Conservation (phyloP, 2,113 vertebrate species). For the Lepus europaeus region DNA sequence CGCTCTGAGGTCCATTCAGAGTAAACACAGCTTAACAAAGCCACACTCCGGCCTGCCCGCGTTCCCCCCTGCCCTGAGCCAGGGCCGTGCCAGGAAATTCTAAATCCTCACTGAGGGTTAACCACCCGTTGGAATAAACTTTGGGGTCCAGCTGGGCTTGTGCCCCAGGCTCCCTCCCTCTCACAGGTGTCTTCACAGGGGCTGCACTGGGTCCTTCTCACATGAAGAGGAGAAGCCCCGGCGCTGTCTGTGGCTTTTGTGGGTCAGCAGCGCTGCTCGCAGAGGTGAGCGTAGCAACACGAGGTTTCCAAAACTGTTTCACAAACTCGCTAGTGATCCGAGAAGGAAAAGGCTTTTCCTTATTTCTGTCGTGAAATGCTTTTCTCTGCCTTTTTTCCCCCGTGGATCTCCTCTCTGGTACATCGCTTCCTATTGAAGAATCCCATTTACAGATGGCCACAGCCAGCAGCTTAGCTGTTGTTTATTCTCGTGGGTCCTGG, state of each 20-base stretch:
- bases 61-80: background rate
- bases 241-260: constrained; percentile 64
- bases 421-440: constrained; percentile 39
- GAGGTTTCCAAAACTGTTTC: constrained; percentile 39
- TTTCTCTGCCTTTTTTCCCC: background rate
- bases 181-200: constrained; percentile 22
- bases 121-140: background rate
- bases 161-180: background rate
- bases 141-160: background rate
- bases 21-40: background rate
- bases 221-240: constrained; percentile 42
- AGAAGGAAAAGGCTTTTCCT: background rate
- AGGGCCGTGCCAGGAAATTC: background rate
- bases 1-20: background rate
- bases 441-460: constrained; percentile 28
- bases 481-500: constrained; percentile 47
- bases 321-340: background rate
- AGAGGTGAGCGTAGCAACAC: constrained; percentile 46
- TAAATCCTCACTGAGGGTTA: background rate
- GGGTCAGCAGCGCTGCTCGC: constrained; percentile 11
- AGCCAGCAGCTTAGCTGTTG: background rate
- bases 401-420: background rate
- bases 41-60: background rate
- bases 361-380: background rate
- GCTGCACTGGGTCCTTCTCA: constrained; percentile 14